Conservation (phyloP, 2,888 invertebrate species). For the Fragum whitleyi region DNA sequence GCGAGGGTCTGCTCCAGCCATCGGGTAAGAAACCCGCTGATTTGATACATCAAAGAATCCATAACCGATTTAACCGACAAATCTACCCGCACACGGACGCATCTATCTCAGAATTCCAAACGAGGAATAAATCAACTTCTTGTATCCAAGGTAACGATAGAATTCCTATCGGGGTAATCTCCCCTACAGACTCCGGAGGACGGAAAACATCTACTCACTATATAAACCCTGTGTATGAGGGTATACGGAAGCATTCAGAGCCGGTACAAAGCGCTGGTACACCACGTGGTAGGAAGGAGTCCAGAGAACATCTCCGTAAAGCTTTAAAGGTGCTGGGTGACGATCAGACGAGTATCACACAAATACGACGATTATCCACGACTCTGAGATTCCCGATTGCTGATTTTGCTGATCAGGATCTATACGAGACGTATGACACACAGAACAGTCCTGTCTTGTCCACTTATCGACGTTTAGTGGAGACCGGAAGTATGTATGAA, state of each 20-base stretch:
- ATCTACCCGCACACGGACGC: slow-evolving; percentile 13
- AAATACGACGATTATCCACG: slow-evolving; percentile 28
- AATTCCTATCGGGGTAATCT: not conserved
- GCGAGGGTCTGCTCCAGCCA: slow-evolving; percentile 47
- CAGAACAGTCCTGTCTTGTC: not conserved
- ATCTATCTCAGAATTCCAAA: slow-evolving; percentile 12
- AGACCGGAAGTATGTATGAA: not conserved
- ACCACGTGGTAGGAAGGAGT: slow-evolving; percentile 19
- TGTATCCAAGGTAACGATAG: not conserved
- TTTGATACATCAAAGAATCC: not conserved
- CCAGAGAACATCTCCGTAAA: slow-evolving; percentile 17
- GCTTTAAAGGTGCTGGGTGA: slow-evolving; percentile 25
- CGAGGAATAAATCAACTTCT: not conserved
- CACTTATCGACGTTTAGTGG: not conserved
- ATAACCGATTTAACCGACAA: slow-evolving; percentile 9
- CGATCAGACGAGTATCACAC: not conserved
- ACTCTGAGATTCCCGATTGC: slow-evolving; percentile 15
- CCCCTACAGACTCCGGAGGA: not conserved
- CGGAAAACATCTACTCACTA: not conserved
- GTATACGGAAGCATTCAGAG: not conserved
- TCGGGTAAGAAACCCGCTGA: slow-evolving; percentile 23
- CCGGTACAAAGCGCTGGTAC: not conserved
- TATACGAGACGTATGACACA: slow-evolving; percentile 13
- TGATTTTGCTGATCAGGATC: not conserved
- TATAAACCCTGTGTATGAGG: not conserved